These are phyloP conservation scores for Lasioglossum vierecki DNA, from an alignment of 2,888 invertebrate genomes.

Conservation along the genomic window DNA sequence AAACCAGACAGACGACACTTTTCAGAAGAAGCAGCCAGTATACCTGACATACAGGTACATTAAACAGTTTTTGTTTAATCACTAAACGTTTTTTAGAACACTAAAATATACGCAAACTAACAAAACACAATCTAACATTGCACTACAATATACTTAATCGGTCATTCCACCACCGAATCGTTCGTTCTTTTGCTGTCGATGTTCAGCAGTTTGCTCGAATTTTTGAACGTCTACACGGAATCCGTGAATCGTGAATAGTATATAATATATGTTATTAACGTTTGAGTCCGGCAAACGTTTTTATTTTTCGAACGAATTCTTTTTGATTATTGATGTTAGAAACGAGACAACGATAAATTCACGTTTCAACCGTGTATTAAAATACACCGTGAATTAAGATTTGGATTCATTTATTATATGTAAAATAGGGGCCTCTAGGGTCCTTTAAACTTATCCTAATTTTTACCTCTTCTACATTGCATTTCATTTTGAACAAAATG, in stretches of 20 bases:
- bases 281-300: too few relatives aligned
- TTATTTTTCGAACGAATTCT: too few relatives aligned
- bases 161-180: neutral
- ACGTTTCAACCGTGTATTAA: too few relatives aligned
- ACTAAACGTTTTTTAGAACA: slow-evolving; percentile 20
- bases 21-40: slow-evolving; percentile 93
- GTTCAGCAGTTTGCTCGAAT: neutral
- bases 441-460: neutral
- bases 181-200: neutral
- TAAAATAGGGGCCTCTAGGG: neutral
- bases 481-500: neutral
- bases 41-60: slow-evolving; percentile 94
- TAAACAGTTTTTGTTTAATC: slow-evolving; percentile 70
- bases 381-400: neutral
- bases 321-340: too few relatives aligned
- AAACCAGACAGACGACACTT: slow-evolving; percentile 93
- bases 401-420: neutral
- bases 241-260: too few relatives aligned
- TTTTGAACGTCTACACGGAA: neutral
- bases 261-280: neutral
- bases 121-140: slow-evolving; percentile 41
- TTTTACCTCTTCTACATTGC: neutral
- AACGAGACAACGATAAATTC: too few relatives aligned
- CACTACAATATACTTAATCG: slow-evolving; percentile 19
- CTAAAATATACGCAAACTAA: slow-evolving; percentile 30